These are phyloP conservation scores for Calephelis virginiensis DNA, from an alignment of 1,140 invertebrate species.

Conservation along the genomic window DNA sequence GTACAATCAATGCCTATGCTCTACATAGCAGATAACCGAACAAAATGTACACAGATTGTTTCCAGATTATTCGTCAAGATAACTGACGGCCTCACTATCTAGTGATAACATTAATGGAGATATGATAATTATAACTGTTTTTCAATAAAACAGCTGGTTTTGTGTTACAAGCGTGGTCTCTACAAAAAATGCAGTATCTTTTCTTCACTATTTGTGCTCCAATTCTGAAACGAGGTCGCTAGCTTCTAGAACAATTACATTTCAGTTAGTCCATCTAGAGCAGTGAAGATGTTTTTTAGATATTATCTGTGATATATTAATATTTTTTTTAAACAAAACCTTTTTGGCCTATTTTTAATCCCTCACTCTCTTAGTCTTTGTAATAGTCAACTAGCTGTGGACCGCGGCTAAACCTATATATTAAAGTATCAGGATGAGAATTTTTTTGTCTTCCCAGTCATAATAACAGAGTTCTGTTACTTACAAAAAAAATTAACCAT, in stretches of 20 bases:
- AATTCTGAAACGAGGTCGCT: neutral
- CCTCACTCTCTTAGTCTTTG: too few species aligned
- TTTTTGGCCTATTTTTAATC: too few species aligned
- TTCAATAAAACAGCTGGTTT: conserved; percentile 5
- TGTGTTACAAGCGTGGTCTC: neutral
- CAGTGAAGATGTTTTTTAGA: too few species aligned
- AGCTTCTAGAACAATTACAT: neutral
- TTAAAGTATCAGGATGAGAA: too few species aligned
- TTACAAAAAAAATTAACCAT: too few species aligned
- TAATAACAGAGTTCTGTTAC: too few species aligned
- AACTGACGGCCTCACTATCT: conserved; percentile 6
- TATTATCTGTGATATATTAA: too few species aligned
- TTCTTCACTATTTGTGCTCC: neutral
- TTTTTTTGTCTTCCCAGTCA: too few species aligned
- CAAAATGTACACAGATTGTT: conserved; percentile 10
- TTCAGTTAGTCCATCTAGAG: too few species aligned
- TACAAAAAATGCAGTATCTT: neutral
- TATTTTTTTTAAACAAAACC: too few species aligned
- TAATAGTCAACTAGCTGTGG: too few species aligned
- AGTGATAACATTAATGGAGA: conserved; percentile 13
- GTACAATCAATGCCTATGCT: neutral
- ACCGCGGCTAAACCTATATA: too few species aligned
- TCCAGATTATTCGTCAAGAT: conserved; percentile 16
- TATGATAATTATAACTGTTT: conserved; percentile 4
- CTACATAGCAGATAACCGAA: neutral